Conservation (phyloP, 23 tunicate genomes). For the Trididemnum clinides region DNA sequence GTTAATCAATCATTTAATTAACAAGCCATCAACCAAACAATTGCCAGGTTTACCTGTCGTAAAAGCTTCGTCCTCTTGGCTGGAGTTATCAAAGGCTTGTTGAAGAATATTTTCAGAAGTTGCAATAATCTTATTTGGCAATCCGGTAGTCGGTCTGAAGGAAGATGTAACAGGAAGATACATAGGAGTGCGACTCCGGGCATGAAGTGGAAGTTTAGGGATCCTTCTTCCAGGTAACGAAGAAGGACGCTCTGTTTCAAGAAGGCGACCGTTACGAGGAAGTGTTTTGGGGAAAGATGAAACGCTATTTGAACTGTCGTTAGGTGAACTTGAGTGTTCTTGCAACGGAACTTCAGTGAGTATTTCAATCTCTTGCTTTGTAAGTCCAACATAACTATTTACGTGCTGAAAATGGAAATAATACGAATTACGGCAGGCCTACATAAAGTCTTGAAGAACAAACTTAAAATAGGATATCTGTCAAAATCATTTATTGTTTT, state of each 20-base stretch:
- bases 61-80: slow-evolving; percentile 42
- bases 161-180: not conserved
- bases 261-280: not conserved
- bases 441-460: too few species aligned
- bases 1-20: too few species aligned
- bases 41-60: not conserved
- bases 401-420: slow-evolving; percentile 53
- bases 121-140: too few species aligned
- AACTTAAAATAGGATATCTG: too few species aligned
- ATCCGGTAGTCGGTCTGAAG: too few species aligned
- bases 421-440: too few species aligned
- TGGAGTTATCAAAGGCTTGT: slow-evolving; percentile 48
- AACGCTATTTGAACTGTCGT: not conserved
- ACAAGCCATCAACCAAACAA: too few species aligned
- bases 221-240: slow-evolving; percentile 55
- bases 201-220: not conserved
- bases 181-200: slow-evolving; percentile 60
- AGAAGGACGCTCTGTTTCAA: slow-evolving; percentile 35
- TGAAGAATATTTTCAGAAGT: too few species aligned
- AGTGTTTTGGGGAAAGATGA: not conserved
- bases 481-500: too few species aligned
- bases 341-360: slow-evolving; percentile 41
- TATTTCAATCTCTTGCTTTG: slow-evolving; percentile 73
- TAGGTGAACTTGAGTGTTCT: slow-evolving; percentile 33
- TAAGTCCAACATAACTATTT: slow-evolving; percentile 67